These are phyloP conservation scores for Cynaeus angustus DNA, from an alignment of 2,888 invertebrate species.

Conservation along the genomic window DNA sequence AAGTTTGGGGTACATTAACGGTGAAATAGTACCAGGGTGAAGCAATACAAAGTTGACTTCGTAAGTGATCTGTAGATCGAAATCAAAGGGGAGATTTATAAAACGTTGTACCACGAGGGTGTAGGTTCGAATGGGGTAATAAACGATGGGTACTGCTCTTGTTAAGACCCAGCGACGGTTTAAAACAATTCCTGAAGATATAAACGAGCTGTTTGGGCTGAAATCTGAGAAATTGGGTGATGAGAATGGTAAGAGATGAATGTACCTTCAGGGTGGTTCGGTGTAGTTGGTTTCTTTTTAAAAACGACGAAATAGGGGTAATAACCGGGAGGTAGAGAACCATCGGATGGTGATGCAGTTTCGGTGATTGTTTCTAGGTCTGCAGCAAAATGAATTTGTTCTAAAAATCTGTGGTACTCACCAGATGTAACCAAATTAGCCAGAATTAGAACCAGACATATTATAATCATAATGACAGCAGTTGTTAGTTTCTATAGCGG, in stretches of 20 bases:
- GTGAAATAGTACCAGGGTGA: constrained; percentile 11
- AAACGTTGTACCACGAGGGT: background rate
- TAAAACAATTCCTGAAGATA: constrained; percentile 15
- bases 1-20: background rate
- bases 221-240: constrained; percentile 1
- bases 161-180: constrained; percentile 16
- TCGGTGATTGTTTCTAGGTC: too few relatives aligned
- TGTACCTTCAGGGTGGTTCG: background rate
- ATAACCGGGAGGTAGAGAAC: constrained; percentile 11
- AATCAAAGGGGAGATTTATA: background rate
- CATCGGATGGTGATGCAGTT: too few relatives aligned
- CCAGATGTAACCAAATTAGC: background rate
- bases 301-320: constrained; percentile 13
- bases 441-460: too few relatives aligned
- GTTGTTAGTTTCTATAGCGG: too few relatives aligned
- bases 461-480: too few relatives aligned
- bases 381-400: too few relatives aligned
- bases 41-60: constrained; percentile 19
- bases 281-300: background rate
- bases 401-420: background rate
- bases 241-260: background rate
- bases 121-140: constrained; percentile 11
- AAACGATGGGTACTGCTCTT: constrained; percentile 18
- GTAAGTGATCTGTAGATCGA: background rate
- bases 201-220: background rate